A percentile compares a stretch with the other conserved stretches of the same genome.
Evolutionary conservation across 2,797 vertebrate genomes (phyloP).

Genomic region (Cossypha dichroa): DNA sequence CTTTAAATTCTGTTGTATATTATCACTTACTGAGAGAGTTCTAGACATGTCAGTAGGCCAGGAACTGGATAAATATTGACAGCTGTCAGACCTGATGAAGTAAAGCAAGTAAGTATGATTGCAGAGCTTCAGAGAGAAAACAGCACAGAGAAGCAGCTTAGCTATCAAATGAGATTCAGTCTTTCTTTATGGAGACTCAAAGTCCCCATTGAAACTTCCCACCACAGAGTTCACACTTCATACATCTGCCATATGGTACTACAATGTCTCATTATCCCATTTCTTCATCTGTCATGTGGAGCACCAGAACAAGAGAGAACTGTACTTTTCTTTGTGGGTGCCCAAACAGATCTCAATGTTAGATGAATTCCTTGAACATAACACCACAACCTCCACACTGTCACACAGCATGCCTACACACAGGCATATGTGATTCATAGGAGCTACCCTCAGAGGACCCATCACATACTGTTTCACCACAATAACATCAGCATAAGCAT

Average conservation of each 20-base stretch:
- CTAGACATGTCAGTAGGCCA: conserved; percentile 87
- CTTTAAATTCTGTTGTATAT: background rate
- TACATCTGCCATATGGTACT: background rate
- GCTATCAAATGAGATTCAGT: background rate
- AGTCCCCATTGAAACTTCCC: background rate
- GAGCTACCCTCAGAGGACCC: background rate
- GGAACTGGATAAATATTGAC: conserved; percentile 91
- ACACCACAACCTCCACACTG: background rate
- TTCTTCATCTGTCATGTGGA: background rate
- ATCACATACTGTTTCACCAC: background rate
- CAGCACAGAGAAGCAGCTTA: background rate
- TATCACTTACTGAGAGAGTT: conserved; percentile 88
- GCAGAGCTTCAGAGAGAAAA: background rate
- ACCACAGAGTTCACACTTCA: background rate
- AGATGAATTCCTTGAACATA: background rate
- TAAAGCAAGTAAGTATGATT: conserved; percentile 44
- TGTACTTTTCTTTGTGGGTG: background rate
- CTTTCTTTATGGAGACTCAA: background rate
- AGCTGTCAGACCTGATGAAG: conserved; percentile 82
- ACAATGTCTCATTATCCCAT: background rate
- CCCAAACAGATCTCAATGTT: background rate
- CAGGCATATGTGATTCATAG: fast-evolving
- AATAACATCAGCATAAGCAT: background rate
- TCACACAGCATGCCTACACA: background rate
- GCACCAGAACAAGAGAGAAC: background rate